phyloP scores from a whole-genome alignment of 23 tunicate species.

The Diplosoma virens region DNA sequence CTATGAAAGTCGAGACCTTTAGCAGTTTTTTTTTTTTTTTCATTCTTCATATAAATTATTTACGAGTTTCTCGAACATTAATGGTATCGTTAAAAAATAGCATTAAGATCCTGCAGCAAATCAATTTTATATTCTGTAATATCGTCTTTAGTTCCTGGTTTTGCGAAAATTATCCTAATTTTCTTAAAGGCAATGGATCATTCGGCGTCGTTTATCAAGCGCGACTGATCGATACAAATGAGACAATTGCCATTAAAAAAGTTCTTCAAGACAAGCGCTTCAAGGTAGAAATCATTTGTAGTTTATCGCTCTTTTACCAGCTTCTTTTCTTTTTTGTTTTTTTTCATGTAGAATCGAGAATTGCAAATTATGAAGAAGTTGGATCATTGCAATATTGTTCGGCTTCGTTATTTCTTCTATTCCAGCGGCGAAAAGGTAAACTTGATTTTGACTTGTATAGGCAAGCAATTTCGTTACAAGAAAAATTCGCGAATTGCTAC shows the following conservation, averaged over 20 bases:
- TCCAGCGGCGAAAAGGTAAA: constrained; percentile 96
- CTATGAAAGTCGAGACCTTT: no score
- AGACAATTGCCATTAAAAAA: constrained; percentile 88
- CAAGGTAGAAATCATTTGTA: constrained; percentile 37
- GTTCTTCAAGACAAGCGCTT: constrained; percentile 96
- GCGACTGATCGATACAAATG: constrained; percentile 66
- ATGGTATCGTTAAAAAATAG: no score
- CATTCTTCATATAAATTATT: no score
- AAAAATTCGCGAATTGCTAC: neutral
- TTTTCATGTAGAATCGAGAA: constrained; percentile 76
- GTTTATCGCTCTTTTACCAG: neutral
- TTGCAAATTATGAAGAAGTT: constrained; percentile 92
- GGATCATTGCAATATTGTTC: constrained; percentile 95
- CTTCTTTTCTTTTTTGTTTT: neutral
- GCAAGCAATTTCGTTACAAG: no score
- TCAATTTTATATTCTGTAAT: no score
- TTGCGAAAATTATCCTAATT: no score
- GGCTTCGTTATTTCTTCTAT: constrained; percentile 87
- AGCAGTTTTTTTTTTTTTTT: no score
- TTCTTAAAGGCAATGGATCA: constrained; percentile 81
- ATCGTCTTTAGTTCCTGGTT: no score
- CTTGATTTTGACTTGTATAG: no score
- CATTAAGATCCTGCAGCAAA: no score
- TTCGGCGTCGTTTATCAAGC: constrained; percentile 99
- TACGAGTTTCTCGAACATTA: no score